Evolutionary conservation across 1,140 invertebrate species (phyloP).

Genomic region (Zaprionus gabonicus): DNA sequence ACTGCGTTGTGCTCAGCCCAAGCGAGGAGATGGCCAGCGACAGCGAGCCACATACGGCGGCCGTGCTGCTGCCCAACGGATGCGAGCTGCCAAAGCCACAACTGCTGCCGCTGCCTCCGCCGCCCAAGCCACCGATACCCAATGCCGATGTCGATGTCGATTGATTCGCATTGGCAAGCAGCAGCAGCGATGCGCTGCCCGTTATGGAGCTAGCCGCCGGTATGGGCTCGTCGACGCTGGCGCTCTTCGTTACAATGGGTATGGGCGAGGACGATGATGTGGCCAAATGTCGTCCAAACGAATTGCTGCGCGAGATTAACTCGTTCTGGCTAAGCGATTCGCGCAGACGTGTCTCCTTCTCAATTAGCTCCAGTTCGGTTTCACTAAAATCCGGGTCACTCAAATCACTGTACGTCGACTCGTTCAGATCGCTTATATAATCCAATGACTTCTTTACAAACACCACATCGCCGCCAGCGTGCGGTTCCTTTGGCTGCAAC

Average conservation of each 20-base stretch:
- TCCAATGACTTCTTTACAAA: conserved; percentile 86
- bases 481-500: conserved; percentile 87
- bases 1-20: conserved; percentile 67
- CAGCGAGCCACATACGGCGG: conserved; percentile 80
- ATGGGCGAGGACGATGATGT: conserved; percentile 81
- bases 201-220: conserved; percentile 45
- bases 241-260: conserved; percentile 84
- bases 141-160: conserved; percentile 52
- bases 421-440: conserved; percentile 87
- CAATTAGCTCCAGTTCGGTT: conserved; percentile 86
- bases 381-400: conserved; percentile 87
- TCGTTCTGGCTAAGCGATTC: conserved; percentile 82
- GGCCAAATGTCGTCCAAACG: conserved; percentile 79
- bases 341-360: conserved; percentile 84
- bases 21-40: conserved; percentile 81
- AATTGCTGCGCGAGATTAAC: conserved; percentile 80
- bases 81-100: conserved; percentile 57
- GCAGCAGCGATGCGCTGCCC: conserved; percentile 43
- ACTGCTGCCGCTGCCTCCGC: conserved; percentile 27
- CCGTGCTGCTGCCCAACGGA: conserved; percentile 74
- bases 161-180: conserved; percentile 46
- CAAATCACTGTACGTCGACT: conserved; percentile 87
- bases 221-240: conserved; percentile 82
- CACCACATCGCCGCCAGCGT: conserved; percentile 60
- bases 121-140: conserved; percentile 24